A percentile compares a stretch with the other conserved stretches of the same genome.
These are phyloP conservation scores for Phorcus lineatus DNA, from an alignment of 2,888 invertebrate genomes.

Conservation along the genomic window DNA sequence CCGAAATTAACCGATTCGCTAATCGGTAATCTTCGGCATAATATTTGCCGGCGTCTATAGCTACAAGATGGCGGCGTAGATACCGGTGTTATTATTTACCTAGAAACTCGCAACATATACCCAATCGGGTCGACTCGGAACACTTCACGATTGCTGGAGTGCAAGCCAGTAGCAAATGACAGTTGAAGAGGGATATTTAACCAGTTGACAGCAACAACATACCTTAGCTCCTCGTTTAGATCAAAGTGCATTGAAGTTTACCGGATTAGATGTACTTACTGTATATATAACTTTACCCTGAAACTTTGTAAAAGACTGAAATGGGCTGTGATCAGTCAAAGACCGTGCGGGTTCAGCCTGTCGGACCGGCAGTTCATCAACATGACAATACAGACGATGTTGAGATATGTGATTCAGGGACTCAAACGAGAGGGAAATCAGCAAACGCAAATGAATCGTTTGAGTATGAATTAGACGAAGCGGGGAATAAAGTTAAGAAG, in stretches of 20 bases:
- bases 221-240: too few relatives aligned
- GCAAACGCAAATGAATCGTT: not conserved
- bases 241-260: too few relatives aligned
- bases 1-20: not conserved
- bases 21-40: not conserved
- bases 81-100: slow-evolving; percentile 7
- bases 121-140: not conserved
- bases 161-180: not conserved
- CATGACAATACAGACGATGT: slow-evolving; percentile 45
- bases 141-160: not conserved
- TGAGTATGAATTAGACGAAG: slow-evolving; percentile 48
- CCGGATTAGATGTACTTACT: not conserved
- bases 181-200: not conserved
- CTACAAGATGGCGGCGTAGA: not conserved
- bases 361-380: slow-evolving; percentile 43
- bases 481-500: slow-evolving; percentile 40
- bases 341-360: slow-evolving; percentile 58
- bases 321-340: slow-evolving; percentile 67
- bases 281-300: too few relatives aligned
- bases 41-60: slow-evolving; percentile 13
- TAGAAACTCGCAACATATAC: not conserved
- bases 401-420: slow-evolving; percentile 44
- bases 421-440: slow-evolving; percentile 33
- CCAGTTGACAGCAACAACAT: not conserved
- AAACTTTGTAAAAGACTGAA: too few relatives aligned